phyloP scores from a whole-genome alignment of 64 coral and sea anemone genomes.

The Montipora sp. region DNA sequence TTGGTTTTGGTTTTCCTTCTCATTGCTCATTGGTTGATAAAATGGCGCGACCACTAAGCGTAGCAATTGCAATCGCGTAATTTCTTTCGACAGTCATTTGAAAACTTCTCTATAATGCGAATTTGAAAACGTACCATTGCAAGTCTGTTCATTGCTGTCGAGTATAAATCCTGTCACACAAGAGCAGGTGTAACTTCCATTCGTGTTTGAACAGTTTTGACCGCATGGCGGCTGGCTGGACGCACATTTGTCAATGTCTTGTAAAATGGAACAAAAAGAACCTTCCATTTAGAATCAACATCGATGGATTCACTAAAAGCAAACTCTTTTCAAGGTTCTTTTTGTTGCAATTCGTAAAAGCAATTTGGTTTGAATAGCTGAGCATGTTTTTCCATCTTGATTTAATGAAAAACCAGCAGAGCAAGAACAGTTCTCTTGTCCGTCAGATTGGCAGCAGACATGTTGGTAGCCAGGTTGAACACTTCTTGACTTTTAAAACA shows the following conservation, averaged over 20 bases:
- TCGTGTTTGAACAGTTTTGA: slow-evolving; percentile 37
- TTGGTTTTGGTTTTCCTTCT: too few species aligned
- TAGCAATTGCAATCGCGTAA: too few species aligned
- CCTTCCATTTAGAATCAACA: too few species aligned
- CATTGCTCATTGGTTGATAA: too few species aligned
- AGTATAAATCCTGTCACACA: slow-evolving; percentile 37
- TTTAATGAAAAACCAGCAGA: slow-evolving; percentile 32
- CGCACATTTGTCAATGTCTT: slow-evolving; percentile 63
- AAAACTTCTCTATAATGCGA: too few species aligned
- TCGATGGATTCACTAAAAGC: too few species aligned
- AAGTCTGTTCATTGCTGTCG: slow-evolving; percentile 26
- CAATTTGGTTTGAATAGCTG: slow-evolving; percentile 9
- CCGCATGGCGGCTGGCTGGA: background rate
- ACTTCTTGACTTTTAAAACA: too few species aligned
- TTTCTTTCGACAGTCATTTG: too few species aligned
- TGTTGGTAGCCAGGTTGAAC: slow-evolving; percentile 44
- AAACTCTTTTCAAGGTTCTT: too few species aligned
- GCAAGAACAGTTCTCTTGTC: slow-evolving; percentile 33
- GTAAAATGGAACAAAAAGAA: background rate
- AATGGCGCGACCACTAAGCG: too few species aligned
- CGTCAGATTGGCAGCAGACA: slow-evolving; percentile 33
- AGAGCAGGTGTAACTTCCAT: slow-evolving; percentile 34
- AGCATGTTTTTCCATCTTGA: slow-evolving; percentile 47
- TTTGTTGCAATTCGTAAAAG: background rate
- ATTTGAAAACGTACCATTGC: slow-evolving; percentile 8